These are phyloP conservation scores for Morelia viridis DNA, from an alignment of 2,797 vertebrate genomes.

Conservation along the genomic window DNA sequence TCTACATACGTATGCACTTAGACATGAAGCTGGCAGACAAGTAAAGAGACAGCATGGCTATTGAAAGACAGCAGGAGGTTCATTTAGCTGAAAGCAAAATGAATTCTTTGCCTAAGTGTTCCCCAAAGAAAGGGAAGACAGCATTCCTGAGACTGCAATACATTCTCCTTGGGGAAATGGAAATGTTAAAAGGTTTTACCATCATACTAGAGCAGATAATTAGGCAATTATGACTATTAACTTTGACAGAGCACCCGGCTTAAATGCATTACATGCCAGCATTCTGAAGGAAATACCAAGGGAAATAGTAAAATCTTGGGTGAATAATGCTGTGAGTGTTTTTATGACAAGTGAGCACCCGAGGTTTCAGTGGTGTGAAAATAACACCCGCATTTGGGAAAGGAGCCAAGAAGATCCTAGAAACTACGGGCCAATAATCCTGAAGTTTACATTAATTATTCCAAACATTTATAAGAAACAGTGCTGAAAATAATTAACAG, in stretches of 20 bases:
- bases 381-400: constrained; percentile 39
- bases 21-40: constrained; percentile 34
- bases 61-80: constrained; percentile 59
- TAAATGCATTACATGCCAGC: constrained; percentile 71
- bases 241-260: constrained; percentile 74
- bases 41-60: constrained; percentile 49
- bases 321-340: constrained; percentile 58
- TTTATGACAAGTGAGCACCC: constrained; percentile 50
- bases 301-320: constrained; percentile 62
- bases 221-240: constrained; percentile 79
- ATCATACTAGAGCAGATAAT: constrained; percentile 75
- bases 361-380: constrained; percentile 51
- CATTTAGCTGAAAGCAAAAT: constrained; percentile 68
- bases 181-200: constrained; percentile 77
- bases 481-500: constrained; percentile 42
- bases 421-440: constrained; percentile 38
- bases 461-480: constrained; percentile 42
- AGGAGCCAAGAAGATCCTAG: constrained; percentile 12
- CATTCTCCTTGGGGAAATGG: constrained; percentile 70
- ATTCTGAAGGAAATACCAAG: constrained; percentile 65
- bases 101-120: constrained; percentile 71
- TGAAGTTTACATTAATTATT: constrained; percentile 51
- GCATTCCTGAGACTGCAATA: constrained; percentile 68
- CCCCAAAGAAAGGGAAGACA: constrained; percentile 68
- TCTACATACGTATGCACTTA: constrained; percentile 24